Conservation (phyloP, 2,113 vertebrate species). For the Proterorhinus semilunaris region DNA sequence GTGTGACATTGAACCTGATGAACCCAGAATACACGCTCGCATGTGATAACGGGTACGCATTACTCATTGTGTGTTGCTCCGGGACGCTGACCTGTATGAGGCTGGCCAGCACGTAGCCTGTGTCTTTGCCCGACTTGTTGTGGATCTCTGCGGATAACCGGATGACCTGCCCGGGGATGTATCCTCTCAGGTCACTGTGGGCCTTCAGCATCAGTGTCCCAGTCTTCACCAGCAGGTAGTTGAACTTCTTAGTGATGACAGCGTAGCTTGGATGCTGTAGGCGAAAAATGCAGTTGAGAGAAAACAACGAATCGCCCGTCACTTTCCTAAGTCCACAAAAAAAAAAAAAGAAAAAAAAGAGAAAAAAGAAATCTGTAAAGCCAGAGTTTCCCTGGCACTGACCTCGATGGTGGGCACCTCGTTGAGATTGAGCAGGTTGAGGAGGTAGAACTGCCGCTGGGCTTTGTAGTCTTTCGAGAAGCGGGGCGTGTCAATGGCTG, state of each 20-base stretch:
- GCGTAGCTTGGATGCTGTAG: constrained; percentile 83
- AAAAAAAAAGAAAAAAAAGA: no score
- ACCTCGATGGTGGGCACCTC: constrained; percentile 92
- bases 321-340: no score
- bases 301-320: background rate
- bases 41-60: no score
- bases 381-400: constrained; percentile 26
- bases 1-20: no score
- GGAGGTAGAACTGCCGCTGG: constrained; percentile 85
- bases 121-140: constrained; percentile 95
- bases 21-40: no score
- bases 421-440: constrained; percentile 91
- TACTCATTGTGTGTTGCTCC: background rate
- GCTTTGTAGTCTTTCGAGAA: constrained; percentile 94
- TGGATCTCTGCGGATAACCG: constrained; percentile 87
- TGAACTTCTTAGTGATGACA: constrained; percentile 91
- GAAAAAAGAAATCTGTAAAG: no score
- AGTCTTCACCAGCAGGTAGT: constrained; percentile 93
- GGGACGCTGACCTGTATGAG: constrained; percentile 86
- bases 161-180: constrained; percentile 90
- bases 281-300: background rate
- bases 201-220: constrained; percentile 87
- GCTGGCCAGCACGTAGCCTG: constrained; percentile 86
- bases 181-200: constrained; percentile 86
- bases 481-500: constrained; percentile 88